Conservation (phyloP, 2,888 invertebrate species). For the Xiphydria camelus region DNA sequence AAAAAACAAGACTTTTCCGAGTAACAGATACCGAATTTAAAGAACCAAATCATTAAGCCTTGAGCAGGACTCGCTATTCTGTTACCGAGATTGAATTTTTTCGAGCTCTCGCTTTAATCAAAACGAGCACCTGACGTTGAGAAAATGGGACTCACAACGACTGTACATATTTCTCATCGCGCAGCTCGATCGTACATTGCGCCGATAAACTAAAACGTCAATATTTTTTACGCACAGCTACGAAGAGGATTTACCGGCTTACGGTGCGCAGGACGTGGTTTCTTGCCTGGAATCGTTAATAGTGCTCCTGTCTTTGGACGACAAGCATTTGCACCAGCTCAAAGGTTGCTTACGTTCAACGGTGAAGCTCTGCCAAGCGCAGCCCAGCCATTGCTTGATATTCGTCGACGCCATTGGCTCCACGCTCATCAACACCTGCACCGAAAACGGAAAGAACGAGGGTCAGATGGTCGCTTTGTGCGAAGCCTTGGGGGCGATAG, state of each 20-base stretch:
- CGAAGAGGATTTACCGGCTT: constrained; percentile 67
- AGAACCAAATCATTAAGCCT: too few species aligned
- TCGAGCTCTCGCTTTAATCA: too few species aligned
- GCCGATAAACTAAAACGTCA: too few species aligned
- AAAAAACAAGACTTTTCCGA: too few species aligned
- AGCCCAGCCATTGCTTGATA: constrained; percentile 65
- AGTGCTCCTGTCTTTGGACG: constrained; percentile 60
- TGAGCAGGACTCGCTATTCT: too few species aligned
- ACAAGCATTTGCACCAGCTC: constrained; percentile 63
- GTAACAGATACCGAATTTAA: too few species aligned
- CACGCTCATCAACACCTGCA: constrained; percentile 49
- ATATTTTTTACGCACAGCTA: constrained; percentile 59
- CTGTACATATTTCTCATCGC: too few species aligned
- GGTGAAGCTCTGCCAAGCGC: constrained; percentile 70
- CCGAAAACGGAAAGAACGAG: constrained; percentile 40
- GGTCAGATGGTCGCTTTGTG: constrained; percentile 63
- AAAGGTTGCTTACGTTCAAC: constrained; percentile 73
- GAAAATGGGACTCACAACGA: too few species aligned
- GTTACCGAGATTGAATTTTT: too few species aligned
- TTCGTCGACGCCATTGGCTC: constrained; percentile 70
- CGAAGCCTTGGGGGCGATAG: constrained; percentile 76
- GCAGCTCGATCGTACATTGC: too few species aligned
- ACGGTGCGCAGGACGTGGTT: constrained; percentile 67
- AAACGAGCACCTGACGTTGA: too few species aligned
- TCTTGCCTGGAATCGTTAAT: constrained; percentile 71